These are phyloP conservation scores for Iphiclides podalirius DNA, from an alignment of 2,888 invertebrate species.

Conservation along the genomic window DNA sequence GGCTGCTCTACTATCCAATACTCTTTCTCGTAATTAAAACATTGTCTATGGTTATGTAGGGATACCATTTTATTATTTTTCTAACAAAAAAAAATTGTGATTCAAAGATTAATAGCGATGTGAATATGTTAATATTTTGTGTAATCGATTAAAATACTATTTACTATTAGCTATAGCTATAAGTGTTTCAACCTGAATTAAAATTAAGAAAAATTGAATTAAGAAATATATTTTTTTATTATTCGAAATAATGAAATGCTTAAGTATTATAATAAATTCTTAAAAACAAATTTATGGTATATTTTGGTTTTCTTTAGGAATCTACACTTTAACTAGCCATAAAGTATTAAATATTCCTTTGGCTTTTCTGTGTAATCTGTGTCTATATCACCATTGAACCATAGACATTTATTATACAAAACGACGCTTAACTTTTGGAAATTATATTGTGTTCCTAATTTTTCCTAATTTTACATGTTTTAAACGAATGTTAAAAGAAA, in stretches of 20 bases:
- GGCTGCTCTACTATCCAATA: conserved; percentile 62
- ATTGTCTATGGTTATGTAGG: conserved; percentile 59
- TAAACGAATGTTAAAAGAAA: conserved; percentile 39
- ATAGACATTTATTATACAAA: conserved; percentile 10
- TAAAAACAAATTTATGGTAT: too few species aligned
- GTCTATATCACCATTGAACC: background rate
- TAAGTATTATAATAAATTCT: too few species aligned
- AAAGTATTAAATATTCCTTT: background rate
- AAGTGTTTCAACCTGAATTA: too few species aligned
- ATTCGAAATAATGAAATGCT: too few species aligned
- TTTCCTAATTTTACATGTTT: conserved; percentile 31
- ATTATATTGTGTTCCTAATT: conserved; percentile 15
- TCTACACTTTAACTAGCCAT: too few species aligned
- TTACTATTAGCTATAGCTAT: too few species aligned
- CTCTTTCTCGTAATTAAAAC: conserved; percentile 65
- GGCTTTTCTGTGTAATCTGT: background rate
- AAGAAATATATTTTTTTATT: too few species aligned
- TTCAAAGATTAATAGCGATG: too few species aligned
- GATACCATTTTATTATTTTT: conserved; percentile 27
- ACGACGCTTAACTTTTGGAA: conserved; percentile 15
- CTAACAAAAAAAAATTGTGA: conserved; percentile 23
- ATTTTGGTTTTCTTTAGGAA: too few species aligned
- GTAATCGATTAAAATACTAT: too few species aligned
- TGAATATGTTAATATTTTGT: too few species aligned
- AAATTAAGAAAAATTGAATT: too few species aligned